phyloP scores from a whole-genome alignment of 2,797 vertebrate species.

The Siniperca obscura region DNA sequence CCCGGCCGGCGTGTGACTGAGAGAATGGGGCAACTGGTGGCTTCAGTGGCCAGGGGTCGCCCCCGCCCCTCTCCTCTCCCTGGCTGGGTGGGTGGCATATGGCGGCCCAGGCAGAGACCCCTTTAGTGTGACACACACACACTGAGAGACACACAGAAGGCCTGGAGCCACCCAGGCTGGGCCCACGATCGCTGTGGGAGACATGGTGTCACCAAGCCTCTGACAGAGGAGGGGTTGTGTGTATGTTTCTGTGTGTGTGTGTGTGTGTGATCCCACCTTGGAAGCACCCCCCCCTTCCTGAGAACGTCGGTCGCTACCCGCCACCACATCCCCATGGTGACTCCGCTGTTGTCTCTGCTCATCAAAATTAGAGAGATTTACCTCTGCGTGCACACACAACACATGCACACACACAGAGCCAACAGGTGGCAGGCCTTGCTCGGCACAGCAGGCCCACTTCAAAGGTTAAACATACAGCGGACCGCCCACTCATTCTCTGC shows the following conservation, averaged over 20 bases:
- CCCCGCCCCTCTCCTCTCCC: conserved; percentile 67
- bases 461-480: conserved; percentile 83
- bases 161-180: conserved; percentile 85
- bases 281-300: conserved; percentile 67
- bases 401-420: conserved; percentile 73
- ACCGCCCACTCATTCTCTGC: conserved; percentile 70
- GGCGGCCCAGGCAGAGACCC: conserved; percentile 81
- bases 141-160: conserved; percentile 79
- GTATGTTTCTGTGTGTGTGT: conserved; percentile 65
- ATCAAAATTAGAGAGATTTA: conserved; percentile 87
- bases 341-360: conserved; percentile 83
- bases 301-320: conserved; percentile 70
- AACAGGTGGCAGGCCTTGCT: conserved; percentile 87
- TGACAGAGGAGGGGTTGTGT: conserved; percentile 74
- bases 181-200: conserved; percentile 81
- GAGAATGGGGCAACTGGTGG: conserved; percentile 85
- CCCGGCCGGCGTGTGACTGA: conserved; percentile 82
- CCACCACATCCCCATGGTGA: conserved; percentile 80
- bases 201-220: conserved; percentile 83
- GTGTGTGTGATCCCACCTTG: conserved; percentile 75
- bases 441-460: conserved; percentile 78
- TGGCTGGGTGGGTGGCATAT: conserved; percentile 83
- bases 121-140: conserved; percentile 76
- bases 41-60: conserved; percentile 80
- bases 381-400: conserved; percentile 74